Conservation (phyloP, 2,113 vertebrate species). For the Philantomba maxwellii region DNA sequence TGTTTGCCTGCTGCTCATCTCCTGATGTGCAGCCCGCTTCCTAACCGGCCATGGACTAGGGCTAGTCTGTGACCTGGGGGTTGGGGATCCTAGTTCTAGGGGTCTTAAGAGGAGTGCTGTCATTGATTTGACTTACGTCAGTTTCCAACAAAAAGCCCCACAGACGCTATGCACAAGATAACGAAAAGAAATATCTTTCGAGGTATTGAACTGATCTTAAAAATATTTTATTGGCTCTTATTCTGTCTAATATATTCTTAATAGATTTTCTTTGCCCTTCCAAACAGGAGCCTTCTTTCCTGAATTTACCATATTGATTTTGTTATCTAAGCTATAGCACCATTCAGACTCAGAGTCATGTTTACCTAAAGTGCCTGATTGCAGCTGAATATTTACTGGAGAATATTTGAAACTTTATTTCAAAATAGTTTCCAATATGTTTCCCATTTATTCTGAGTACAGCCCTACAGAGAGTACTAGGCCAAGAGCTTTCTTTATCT, state of each 20-base stretch:
- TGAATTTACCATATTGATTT: not conserved
- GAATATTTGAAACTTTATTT: constrained; percentile 19
- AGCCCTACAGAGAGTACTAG: not conserved
- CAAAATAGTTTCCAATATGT: not conserved
- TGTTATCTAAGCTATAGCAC: constrained; percentile 24
- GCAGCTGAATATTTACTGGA: constrained; percentile 3
- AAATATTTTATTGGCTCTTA: constrained; percentile 34
- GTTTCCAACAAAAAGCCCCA: not conserved
- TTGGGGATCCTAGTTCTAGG: not conserved
- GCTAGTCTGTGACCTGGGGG: not conserved
- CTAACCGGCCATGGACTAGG: not conserved
- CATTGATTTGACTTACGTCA: not conserved
- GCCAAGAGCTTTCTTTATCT: constrained; percentile 3
- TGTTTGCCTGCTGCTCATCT: not conserved
- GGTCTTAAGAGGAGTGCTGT: not conserved
- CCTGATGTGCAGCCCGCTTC: not conserved
- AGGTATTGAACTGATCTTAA: not conserved
- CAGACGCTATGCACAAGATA: not conserved
- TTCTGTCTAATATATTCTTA: constrained; percentile 28
- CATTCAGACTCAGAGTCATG: not conserved
- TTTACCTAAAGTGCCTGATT: not conserved
- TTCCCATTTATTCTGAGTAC: constrained; percentile 8
- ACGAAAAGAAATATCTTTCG: not conserved
- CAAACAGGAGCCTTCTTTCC: not conserved
- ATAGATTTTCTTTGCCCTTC: constrained; percentile 33